Base-by-base conservation (phyloP, 2,113 vertebrate genomes). In the Peromyscus californicus region DNA sequence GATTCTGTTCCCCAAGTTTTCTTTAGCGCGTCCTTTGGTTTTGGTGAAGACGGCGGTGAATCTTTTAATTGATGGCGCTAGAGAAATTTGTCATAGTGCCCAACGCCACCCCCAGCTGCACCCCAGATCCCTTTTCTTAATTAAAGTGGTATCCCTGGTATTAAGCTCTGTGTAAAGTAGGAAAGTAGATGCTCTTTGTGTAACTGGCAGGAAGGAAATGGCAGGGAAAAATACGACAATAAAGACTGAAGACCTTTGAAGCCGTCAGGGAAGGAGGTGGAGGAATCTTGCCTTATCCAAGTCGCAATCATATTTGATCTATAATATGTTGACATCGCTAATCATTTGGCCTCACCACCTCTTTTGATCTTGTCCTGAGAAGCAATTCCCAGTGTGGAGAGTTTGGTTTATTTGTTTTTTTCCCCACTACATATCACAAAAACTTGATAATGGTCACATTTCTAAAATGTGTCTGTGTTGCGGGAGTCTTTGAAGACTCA, bases 301-400 rank as follows among this genome's bases (percentile, higher is more conserved):
- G 51, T 10, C 63, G 78, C 70, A 70, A 4, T 70, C 19, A 11
- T 51, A 31, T 93, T 54, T 36, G 75, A 72, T 90, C 75, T 90
- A 59, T n/a, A 5, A 29, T 33, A 89, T 54, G 42, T 76, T 78
- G 79, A 82, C 42, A 29, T 67, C 57, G 85, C 51, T 65, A 45
- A 31, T 26, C 59, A 80, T 22, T 61, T 67, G 63, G 36, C 33
- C 54, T 63, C 80, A n/a, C 19, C 16, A 69, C n/a, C 21, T 72
- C 57, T 87, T 93, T 87, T 59, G 89, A 83, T 54, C 72, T 72
- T 72, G 39, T 26, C 57, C 36, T 95, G 39, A 97, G 21, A 95
- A 93, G 89, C 69, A 74, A 74, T 89, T 78, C 54, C 31, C 75
- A 72, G 9, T 33, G 85, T 75, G 65, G 33, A 67, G 19, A 76